Evolutionary conservation across 2,797 vertebrate species (phyloP).

Genomic region (Cygnus olor): DNA sequence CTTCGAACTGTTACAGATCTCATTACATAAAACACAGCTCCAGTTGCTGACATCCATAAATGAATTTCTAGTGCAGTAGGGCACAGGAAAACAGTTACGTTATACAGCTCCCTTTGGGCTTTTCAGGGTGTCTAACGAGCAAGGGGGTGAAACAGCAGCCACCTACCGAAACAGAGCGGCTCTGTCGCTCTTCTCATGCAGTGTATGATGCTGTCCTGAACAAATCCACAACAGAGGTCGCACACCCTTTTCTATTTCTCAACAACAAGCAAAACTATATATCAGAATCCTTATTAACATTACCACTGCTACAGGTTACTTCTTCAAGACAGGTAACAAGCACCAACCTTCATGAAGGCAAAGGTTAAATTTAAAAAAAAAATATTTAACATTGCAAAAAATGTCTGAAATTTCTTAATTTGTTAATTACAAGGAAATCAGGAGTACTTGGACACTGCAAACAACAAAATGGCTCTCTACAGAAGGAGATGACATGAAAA

Average conservation of each 20-base stretch:
- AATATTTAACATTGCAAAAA: neutral
- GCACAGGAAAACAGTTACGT: neutral
- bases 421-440: neutral
- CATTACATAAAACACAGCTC: neutral
- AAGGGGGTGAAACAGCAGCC: neutral
- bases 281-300: neutral
- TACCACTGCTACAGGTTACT: neutral
- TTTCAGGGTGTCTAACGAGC: neutral
- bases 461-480: neutral
- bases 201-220: fast-evolving
- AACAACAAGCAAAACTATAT: neutral
- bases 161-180: neutral
- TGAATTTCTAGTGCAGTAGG: neutral
- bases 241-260: neutral
- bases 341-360: neutral
- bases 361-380: neutral
- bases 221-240: neutral
- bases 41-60: neutral
- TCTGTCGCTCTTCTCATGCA: fast-evolving
- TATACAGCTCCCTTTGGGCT: neutral
- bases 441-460: neutral
- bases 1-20: neutral
- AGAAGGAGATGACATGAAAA: neutral
- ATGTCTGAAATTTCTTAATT: fast-evolving
- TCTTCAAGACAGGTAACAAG: neutral